Conservation (phyloP, 2,888 invertebrate genomes). For the Drosophila meridiana region DNA sequence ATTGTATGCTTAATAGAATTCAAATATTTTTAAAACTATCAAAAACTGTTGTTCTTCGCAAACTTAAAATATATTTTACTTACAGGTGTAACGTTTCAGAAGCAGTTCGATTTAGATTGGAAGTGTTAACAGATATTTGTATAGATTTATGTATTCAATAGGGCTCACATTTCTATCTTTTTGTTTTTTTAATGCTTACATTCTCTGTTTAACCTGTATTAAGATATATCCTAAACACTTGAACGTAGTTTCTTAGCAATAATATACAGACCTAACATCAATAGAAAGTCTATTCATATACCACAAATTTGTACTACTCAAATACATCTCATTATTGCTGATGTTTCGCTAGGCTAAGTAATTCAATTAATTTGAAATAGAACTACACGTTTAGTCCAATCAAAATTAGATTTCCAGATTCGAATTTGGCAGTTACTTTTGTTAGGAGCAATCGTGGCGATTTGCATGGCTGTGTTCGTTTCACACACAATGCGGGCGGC, state of each 20-base stretch:
- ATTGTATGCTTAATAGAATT: no score
- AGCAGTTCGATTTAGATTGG: no score
- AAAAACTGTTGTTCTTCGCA: no score
- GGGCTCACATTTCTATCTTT: no score
- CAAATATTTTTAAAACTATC: no score
- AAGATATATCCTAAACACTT: no score
- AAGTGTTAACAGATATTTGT: no score
- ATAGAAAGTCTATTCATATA: not conserved
- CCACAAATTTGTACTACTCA: not conserved
- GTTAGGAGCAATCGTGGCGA: not conserved
- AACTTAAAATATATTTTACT: no score
- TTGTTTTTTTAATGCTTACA: no score
- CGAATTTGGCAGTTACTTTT: not conserved
- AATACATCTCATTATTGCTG: not conserved
- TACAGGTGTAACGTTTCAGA: no score
- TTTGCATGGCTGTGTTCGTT: not conserved
- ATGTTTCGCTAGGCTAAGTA: not conserved
- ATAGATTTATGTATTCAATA: no score
- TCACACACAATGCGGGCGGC: slow-evolving; percentile 2
- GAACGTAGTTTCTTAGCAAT: not conserved
- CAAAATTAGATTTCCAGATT: not conserved
- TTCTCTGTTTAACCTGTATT: no score
- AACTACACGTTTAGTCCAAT: not conserved
- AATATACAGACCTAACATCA: not conserved
- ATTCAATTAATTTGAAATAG: not conserved